Evolutionary conservation across 2,113 vertebrate species (phyloP).

Genomic region (Labeo catla): DNA sequence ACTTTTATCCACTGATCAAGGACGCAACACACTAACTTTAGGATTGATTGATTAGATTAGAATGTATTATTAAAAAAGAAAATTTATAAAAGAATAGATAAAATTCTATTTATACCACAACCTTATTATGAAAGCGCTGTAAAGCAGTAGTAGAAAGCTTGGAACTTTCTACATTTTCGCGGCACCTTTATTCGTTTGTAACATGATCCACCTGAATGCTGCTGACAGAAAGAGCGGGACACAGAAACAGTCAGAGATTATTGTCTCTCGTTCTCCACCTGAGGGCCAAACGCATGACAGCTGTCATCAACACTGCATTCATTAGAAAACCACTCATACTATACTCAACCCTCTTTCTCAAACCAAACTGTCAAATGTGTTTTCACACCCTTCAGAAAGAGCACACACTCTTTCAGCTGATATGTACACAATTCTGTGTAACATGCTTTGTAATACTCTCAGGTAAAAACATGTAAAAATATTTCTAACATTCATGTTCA

Average conservation of each 20-base stretch:
- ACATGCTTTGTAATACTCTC: background rate
- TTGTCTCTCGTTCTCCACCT: conserved; percentile 30
- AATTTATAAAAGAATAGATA: background rate
- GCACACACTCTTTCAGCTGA: background rate
- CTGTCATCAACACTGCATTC: conserved; percentile 32
- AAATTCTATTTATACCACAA: background rate
- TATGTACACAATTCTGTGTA: background rate
- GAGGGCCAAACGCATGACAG: conserved; percentile 41
- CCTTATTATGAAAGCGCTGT: background rate
- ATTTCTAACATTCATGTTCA: background rate
- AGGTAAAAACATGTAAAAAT: too few species aligned
- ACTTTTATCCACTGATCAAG: too few species aligned
- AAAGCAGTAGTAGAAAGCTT: background rate
- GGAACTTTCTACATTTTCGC: background rate
- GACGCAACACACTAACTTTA: too few species aligned
- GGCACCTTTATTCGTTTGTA: background rate
- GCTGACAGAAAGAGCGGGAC: background rate
- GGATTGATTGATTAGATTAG: too few species aligned
- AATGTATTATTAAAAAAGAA: background rate
- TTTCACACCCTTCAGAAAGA: background rate
- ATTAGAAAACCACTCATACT: background rate
- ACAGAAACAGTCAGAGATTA: background rate
- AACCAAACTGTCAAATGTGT: background rate
- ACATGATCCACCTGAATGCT: conserved; percentile 13
- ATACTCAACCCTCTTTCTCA: background rate